phyloP scores from a whole-genome alignment of 2,888 invertebrate genomes.

The Thereva nobilitata region DNA sequence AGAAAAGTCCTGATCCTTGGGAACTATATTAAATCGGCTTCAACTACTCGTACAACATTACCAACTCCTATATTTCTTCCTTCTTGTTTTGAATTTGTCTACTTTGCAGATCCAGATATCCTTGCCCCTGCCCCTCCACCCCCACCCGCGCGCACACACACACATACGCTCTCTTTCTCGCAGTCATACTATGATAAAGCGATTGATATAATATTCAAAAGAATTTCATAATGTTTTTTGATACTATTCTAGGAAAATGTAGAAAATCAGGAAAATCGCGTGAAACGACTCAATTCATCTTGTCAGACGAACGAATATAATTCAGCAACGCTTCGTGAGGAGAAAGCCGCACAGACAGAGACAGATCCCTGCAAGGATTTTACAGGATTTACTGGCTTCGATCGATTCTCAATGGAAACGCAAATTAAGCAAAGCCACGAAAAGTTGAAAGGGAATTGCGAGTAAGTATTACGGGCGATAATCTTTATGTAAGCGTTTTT shows the following conservation, averaged over 20 bases:
- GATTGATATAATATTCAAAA: constrained; percentile 19
- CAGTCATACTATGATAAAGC: background rate
- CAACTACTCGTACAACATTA: background rate
- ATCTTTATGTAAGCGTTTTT: constrained; percentile 28
- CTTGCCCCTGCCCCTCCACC: no score
- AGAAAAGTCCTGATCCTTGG: background rate
- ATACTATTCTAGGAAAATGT: constrained; percentile 1
- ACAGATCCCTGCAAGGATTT: background rate
- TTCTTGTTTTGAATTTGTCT: no score
- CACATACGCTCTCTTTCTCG: background rate
- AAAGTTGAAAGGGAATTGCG: constrained; percentile 25
- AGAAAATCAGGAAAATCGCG: constrained; percentile 34
- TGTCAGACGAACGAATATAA: constrained; percentile 38
- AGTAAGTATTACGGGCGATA: constrained; percentile 25
- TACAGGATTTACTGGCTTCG: constrained; percentile 1
- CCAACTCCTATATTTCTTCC: no score
- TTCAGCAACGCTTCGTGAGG: constrained; percentile 2
- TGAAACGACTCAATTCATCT: constrained; percentile 38
- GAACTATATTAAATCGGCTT: background rate
- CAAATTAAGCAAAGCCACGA: constrained; percentile 29
- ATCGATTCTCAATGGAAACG: constrained; percentile 28
- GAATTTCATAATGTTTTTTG: constrained; percentile 22
- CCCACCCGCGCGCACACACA: no score
- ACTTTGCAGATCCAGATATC: no score
- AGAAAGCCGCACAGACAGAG: constrained; percentile 30